Percentiles rank a stretch among this genome's conserved stretches.
Evolutionary conservation across 2,113 vertebrate genomes (phyloP).

Genomic region (Entelurus aequoreus): DNA sequence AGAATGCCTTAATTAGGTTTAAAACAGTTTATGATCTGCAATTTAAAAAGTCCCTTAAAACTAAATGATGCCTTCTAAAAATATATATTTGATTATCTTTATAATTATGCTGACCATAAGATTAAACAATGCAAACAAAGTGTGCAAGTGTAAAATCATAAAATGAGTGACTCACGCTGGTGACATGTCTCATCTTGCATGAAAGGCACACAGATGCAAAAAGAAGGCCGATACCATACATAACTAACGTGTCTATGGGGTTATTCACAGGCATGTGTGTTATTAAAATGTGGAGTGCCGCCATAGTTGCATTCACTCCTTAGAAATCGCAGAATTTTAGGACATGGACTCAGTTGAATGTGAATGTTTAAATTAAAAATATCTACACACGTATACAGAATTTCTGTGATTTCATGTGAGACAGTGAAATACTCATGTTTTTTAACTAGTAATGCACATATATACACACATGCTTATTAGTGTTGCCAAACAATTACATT

Average conservation of each 20-base stretch:
- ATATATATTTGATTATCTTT: background rate
- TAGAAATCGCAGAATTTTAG: background rate
- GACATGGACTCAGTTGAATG: background rate
- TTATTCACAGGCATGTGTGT: slow-evolving; percentile 10
- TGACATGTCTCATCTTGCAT: slow-evolving; percentile 20
- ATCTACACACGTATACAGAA: too few relatives aligned
- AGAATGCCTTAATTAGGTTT: background rate
- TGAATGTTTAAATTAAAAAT: background rate
- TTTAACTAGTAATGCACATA: too few relatives aligned
- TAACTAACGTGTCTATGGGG: background rate
- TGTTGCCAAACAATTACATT: too few relatives aligned
- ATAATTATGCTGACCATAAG: background rate
- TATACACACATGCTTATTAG: too few relatives aligned
- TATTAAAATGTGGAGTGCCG: slow-evolving; percentile 2
- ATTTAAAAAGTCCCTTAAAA: background rate
- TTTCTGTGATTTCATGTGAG: too few relatives aligned
- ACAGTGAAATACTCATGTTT: too few relatives aligned
- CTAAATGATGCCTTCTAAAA: background rate
- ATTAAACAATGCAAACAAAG: too few relatives aligned
- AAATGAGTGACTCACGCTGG: slow-evolving; percentile 21
- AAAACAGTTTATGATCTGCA: background rate
- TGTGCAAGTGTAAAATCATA: background rate
- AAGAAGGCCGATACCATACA: background rate
- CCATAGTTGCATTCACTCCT: background rate
- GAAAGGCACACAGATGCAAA: slow-evolving; percentile 3